Conservation (phyloP, 1,140 invertebrate species). For the Watersipora subatra region DNA sequence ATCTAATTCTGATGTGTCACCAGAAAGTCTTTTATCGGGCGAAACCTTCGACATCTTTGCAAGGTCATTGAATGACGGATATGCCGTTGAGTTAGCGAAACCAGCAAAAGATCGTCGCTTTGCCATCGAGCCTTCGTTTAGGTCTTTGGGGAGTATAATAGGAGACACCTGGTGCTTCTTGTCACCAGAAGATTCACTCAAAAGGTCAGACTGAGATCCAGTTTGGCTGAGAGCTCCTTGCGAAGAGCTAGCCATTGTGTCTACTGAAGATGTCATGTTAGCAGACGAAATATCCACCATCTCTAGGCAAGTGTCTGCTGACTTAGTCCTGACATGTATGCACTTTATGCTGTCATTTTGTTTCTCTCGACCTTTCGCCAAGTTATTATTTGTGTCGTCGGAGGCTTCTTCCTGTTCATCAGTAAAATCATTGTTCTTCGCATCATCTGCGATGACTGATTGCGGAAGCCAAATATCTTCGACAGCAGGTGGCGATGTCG, state of each 20-base stretch:
- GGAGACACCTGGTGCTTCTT: neutral
- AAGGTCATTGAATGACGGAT: neutral
- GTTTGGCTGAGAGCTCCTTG: neutral
- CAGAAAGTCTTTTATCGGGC: neutral
- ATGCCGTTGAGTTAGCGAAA: neutral
- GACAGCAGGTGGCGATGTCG: neutral
- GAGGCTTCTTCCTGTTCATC: neutral
- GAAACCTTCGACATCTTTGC: neutral
- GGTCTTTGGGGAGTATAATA: neutral
- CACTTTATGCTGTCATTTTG: neutral
- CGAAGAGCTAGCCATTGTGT: neutral
- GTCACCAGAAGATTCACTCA: neutral
- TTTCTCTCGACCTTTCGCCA: neutral
- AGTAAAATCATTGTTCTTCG: neutral
- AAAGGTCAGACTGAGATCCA: neutral
- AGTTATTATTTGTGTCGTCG: neutral
- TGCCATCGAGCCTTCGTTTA: neutral
- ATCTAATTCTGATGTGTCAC: neutral
- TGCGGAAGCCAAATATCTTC: constrained; percentile 11
- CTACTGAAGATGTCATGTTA: neutral
- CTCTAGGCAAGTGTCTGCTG: neutral
- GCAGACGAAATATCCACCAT: neutral
- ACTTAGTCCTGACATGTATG: neutral
- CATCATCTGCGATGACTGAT: neutral
- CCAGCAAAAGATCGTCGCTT: neutral